phyloP scores from a whole-genome alignment of 2,797 vertebrate genomes.

The Galaxias olidus region DNA sequence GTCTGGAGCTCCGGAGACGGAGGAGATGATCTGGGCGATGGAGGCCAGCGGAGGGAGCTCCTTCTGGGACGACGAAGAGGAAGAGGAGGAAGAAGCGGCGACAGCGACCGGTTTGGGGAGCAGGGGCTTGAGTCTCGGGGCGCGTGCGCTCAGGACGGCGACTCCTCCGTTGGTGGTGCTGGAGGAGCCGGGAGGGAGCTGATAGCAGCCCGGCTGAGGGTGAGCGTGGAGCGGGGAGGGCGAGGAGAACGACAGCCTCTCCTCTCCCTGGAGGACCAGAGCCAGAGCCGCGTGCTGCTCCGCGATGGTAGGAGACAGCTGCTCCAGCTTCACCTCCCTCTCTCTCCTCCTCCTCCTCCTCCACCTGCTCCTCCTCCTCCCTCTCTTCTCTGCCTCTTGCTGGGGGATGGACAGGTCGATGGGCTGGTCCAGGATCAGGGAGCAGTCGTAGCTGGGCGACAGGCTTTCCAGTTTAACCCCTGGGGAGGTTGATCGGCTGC shows the following conservation, averaged over 20 bases:
- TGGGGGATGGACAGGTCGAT: conserved; percentile 87
- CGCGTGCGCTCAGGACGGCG: conserved; percentile 50
- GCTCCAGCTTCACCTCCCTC: conserved; percentile 70
- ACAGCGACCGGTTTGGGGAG: conserved; percentile 86
- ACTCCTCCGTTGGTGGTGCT: conserved; percentile 25
- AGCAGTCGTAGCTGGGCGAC: conserved; percentile 68
- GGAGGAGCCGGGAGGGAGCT: conserved; percentile 58
- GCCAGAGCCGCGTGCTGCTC: conserved; percentile 44
- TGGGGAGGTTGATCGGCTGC: conserved; percentile 53
- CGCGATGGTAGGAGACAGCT: conserved; percentile 34
- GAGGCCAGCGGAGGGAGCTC: conserved; percentile 93
- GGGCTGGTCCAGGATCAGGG: conserved; percentile 79
- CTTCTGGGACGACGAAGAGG: conserved; percentile 54
- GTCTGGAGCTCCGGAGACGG: conserved; percentile 87
- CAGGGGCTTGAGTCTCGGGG: conserved; percentile 85
- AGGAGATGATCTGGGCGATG: conserved; percentile 97
- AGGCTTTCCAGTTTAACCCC: conserved; percentile 84
- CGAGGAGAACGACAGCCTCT: conserved; percentile 17
- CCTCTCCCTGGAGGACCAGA: conserved; percentile 43
- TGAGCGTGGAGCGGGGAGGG: conserved; percentile 40
- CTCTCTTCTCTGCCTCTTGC: conserved; percentile 68
- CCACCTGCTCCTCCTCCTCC: background rate
- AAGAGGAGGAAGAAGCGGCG: conserved; percentile 26
- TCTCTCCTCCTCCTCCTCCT: background rate
- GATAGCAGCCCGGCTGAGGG: conserved; percentile 65